Evolutionary conservation across 2,797 vertebrate species (phyloP).

Genomic region (Chelon labrosus): DNA sequence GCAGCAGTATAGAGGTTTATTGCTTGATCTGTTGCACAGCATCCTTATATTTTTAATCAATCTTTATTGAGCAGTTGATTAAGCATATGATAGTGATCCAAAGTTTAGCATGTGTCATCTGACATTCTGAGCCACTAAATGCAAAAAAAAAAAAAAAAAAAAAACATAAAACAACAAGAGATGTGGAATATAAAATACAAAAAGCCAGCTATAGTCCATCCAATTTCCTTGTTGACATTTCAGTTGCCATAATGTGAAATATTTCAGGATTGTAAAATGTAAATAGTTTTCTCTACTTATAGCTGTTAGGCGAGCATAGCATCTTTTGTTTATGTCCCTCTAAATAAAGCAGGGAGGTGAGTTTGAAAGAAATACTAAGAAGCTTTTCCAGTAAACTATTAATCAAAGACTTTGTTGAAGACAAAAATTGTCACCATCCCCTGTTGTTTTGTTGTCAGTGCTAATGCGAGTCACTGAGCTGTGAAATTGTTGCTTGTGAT

Average conservation of each 20-base stretch:
- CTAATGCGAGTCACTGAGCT: slow-evolving; percentile 14
- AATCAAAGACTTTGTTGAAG: slow-evolving; percentile 21
- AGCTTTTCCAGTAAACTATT: slow-evolving; percentile 20
- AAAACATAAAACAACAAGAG: too few species aligned
- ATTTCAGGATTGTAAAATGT: not conserved
- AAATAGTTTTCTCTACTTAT: too few species aligned
- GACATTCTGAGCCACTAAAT: not conserved
- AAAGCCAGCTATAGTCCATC: not conserved
- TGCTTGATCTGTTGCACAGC: too few species aligned
- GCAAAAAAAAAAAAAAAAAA: not conserved
- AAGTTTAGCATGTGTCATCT: not conserved
- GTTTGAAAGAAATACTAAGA: not conserved
- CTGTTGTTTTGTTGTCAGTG: slow-evolving; percentile 31
- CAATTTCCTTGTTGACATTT: not conserved
- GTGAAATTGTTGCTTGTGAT: slow-evolving; percentile 25
- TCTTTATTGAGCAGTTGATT: slow-evolving; percentile 4
- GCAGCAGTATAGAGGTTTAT: too few species aligned
- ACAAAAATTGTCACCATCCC: slow-evolving; percentile 30
- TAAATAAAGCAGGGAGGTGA: not conserved
- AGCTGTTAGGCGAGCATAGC: not conserved
- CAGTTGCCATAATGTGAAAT: not conserved
- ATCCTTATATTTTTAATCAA: not conserved
- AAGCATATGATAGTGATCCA: not conserved
- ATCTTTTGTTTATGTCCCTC: not conserved
- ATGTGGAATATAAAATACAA: not conserved